phyloP scores from a whole-genome alignment of 1,140 invertebrate species.

The Rhopalosiphum maidis region DNA sequence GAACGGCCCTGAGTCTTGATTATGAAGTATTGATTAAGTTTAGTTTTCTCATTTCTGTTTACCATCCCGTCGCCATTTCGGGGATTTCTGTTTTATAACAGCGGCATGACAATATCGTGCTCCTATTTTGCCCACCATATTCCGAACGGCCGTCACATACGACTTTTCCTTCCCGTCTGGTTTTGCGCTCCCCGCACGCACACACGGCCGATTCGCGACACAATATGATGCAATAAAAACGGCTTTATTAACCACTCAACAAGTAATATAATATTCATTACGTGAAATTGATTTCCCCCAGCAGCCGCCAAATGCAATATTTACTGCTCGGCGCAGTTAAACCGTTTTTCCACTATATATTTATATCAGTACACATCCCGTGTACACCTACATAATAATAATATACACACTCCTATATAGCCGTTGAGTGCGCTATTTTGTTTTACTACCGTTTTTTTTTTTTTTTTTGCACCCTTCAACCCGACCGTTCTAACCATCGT shows the following conservation, averaged over 20 bases:
- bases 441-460: neutral
- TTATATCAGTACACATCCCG: neutral
- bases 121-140: neutral
- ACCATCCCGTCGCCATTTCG: neutral
- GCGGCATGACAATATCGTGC: neutral
- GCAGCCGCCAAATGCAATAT: neutral
- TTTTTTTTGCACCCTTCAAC: neutral
- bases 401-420: neutral
- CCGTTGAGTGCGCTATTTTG: neutral
- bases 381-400: neutral
- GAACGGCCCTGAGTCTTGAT: neutral
- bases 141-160: neutral
- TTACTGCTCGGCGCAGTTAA: neutral
- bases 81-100: neutral
- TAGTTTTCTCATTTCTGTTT: neutral
- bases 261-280: conserved; percentile 1
- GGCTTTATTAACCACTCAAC: neutral
- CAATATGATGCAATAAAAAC: neutral
- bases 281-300: neutral
- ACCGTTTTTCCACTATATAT: neutral
- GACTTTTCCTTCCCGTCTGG: neutral
- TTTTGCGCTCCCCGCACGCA: neutral
- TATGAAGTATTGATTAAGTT: conserved; percentile 3
- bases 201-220: neutral
- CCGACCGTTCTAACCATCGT: neutral